Evolutionary conservation across 2,888 invertebrate genomes (phyloP).

Genomic region (Parochlus steinenii): DNA sequence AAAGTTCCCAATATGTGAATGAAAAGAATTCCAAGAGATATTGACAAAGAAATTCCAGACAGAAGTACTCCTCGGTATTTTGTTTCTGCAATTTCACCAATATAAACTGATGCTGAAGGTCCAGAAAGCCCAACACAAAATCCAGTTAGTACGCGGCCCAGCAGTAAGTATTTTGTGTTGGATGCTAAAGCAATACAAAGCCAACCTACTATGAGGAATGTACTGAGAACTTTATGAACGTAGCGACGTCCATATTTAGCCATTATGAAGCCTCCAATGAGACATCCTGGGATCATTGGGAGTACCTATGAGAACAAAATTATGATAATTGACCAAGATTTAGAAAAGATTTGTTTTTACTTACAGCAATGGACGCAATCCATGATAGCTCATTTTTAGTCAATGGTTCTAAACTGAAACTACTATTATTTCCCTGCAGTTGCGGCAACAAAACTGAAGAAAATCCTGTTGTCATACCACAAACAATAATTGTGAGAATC

Average conservation of each 20-base stretch:
- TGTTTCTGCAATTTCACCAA: conserved; percentile 45
- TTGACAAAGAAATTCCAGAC: conserved; percentile 37
- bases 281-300: conserved; percentile 45
- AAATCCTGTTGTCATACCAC: conserved; percentile 45
- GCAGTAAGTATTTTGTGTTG: conserved; percentile 27
- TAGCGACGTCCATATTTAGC: conserved; percentile 41
- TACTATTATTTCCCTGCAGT: conserved; percentile 27
- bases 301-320: conserved; percentile 22
- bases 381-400: conserved; percentile 37
- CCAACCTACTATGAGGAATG: conserved; percentile 43
- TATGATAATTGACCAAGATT: conserved; percentile 1
- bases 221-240: conserved; percentile 37
- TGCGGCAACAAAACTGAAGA: conserved; percentile 47
- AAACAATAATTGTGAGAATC: conserved; percentile 36
- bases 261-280: conserved; percentile 41
- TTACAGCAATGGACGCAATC: conserved; percentile 33
- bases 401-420: no score
- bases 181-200: conserved; percentile 36
- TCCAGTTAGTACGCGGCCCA: conserved; percentile 38
- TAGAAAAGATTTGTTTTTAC: background rate
- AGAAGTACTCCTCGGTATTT: conserved; percentile 40
- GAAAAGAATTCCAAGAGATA: conserved; percentile 39
- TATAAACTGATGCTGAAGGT: conserved; percentile 38
- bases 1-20: conserved; percentile 44
- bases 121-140: conserved; percentile 39